Percentiles rank a stretch among this genome's conserved stretches.
Evolutionary conservation across 2,797 vertebrate species (phyloP).

Genomic region (Rhinoraja longicauda): DNA sequence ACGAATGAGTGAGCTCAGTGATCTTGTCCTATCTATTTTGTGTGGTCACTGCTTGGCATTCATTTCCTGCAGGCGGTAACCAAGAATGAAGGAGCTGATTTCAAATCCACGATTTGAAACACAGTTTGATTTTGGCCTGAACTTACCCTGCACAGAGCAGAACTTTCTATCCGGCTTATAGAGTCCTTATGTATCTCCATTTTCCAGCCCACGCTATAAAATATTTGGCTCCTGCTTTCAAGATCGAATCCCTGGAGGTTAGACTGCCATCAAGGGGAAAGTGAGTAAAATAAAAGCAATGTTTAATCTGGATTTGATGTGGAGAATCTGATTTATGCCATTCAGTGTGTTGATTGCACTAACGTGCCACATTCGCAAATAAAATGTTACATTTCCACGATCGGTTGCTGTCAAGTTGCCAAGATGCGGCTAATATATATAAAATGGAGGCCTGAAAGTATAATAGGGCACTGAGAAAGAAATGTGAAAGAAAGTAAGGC

Average conservation of each 20-base stretch:
- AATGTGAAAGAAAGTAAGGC: not conserved
- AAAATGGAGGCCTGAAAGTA: not conserved
- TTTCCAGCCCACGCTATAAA: constrained; percentile 5
- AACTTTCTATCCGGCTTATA: not conserved
- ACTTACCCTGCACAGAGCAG: not conserved
- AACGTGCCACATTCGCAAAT: not conserved
- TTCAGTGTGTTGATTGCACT: constrained; percentile 7
- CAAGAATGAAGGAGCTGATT: not conserved
- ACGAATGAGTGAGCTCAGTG: not conserved
- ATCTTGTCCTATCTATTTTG: not conserved
- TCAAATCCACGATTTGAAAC: not conserved
- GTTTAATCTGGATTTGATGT: constrained; percentile 20
- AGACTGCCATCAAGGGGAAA: constrained; percentile 2
- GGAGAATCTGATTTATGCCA: not conserved
- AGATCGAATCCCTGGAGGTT: not conserved
- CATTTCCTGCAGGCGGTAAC: not conserved
- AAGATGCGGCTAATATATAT: not conserved
- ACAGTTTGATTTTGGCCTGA: not conserved
- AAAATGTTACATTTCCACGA: not conserved
- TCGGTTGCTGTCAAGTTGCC: not conserved
- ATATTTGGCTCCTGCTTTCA: not conserved
- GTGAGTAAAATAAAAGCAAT: constrained; percentile 13
- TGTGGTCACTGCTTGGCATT: not conserved
- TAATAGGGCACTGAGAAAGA: not conserved
- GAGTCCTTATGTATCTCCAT: not conserved